phyloP scores from a whole-genome alignment of 2,113 vertebrate species.

The Amazona guildingii region DNA sequence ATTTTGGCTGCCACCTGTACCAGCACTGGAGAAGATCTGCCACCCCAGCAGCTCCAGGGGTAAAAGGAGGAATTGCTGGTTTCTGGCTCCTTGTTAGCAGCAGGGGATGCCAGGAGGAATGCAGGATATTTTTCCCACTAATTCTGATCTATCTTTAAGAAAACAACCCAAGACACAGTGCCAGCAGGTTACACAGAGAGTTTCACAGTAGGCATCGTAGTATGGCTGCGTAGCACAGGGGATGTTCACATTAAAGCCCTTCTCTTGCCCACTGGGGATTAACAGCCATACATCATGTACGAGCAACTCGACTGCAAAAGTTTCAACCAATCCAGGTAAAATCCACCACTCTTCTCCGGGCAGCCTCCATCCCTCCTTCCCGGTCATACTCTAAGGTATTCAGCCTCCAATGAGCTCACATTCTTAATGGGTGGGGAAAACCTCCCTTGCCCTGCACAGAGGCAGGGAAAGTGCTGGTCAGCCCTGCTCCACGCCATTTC shows the following conservation, averaged over 20 bases:
- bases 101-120: not conserved
- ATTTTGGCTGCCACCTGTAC: not conserved
- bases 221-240: not conserved
- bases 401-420: not conserved
- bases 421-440: not conserved
- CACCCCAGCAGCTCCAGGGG: not conserved
- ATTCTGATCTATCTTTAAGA: not conserved
- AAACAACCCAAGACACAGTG: not conserved
- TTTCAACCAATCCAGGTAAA: not conserved
- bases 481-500: not conserved
- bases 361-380: not conserved
- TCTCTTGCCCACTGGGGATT: not conserved
- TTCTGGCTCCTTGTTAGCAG: not conserved
- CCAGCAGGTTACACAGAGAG: not conserved
- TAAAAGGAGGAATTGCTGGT: not conserved
- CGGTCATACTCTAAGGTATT: not conserved
- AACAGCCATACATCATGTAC: not conserved
- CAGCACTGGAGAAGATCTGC: not conserved
- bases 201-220: not conserved
- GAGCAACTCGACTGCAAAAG: not conserved
- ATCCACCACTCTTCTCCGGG: rapidly evolving
- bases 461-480: not conserved
- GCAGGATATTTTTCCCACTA: not conserved
- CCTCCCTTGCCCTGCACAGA: not conserved
- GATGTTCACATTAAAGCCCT: not conserved